phyloP scores from a whole-genome alignment of 2,113 vertebrate species.

The Tylochromis polylepis region DNA sequence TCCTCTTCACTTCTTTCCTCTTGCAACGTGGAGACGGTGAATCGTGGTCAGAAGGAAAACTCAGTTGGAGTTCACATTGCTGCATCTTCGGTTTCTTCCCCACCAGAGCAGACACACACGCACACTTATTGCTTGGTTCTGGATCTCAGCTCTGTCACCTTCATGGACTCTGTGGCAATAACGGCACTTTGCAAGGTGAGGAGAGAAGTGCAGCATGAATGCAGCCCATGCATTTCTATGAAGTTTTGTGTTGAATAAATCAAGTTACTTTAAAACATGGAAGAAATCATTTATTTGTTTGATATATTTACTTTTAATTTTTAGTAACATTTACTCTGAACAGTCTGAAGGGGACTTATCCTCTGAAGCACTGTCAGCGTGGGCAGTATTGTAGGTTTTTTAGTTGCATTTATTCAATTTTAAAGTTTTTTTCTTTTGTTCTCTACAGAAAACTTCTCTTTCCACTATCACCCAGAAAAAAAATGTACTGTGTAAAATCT shows the following conservation, averaged over 20 bases:
- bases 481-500: not conserved
- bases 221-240: not conserved
- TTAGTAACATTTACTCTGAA: not conserved
- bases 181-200: slow-evolving; percentile 79
- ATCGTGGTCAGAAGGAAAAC: slow-evolving; percentile 9
- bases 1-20: not conserved
- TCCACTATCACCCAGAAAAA: not conserved
- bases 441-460: not conserved
- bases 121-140: slow-evolving; percentile 72
- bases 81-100: not conserved
- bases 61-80: not conserved
- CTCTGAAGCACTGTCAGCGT: not conserved
- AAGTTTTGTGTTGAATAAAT: not conserved
- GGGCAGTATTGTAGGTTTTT: not conserved
- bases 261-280: not conserved
- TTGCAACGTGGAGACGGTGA: not conserved
- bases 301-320: not conserved
- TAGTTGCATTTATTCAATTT: not conserved
- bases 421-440: not conserved
- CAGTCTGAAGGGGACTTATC: not conserved
- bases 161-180: slow-evolving; percentile 79
- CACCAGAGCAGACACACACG: slow-evolving; percentile 51
- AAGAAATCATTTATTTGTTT: not conserved
- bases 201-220: not conserved
- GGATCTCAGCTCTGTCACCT: slow-evolving; percentile 77